Percentiles rank a stretch among this genome's conserved stretches.
These are phyloP conservation scores for Rambutsinella grinnellia DNA, from an alignment of 2,888 invertebrate species.

Conservation along the genomic window DNA sequence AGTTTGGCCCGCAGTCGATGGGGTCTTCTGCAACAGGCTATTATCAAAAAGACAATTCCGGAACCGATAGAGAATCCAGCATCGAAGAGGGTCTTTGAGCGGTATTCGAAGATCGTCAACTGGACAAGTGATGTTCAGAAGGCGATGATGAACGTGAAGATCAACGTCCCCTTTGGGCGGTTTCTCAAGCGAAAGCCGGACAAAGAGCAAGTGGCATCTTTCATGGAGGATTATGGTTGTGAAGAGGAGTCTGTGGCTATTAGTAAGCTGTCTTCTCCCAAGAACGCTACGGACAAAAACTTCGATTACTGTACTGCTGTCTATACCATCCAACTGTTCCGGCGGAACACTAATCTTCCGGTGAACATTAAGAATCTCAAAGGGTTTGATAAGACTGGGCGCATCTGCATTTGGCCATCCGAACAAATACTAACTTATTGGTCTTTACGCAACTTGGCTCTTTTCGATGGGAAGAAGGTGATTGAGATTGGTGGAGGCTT, in stretches of 20 bases:
- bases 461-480: slow-evolving; percentile 39
- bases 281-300: slow-evolving; percentile 2
- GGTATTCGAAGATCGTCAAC: slow-evolving; percentile 40
- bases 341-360: background rate
- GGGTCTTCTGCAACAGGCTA: slow-evolving; percentile 51
- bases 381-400: slow-evolving; percentile 52
- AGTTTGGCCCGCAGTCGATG: slow-evolving; percentile 50
- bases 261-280: background rate
- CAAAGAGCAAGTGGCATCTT: background rate
- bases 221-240: background rate
- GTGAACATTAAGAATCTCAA: slow-evolving; percentile 41
- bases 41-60: slow-evolving; percentile 51
- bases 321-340: slow-evolving; percentile 25
- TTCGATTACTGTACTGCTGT: slow-evolving; percentile 10
- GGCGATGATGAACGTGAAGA: slow-evolving; percentile 28
- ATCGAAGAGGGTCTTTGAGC: slow-evolving; percentile 54
- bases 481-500: slow-evolving; percentile 56
- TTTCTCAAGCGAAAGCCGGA: background rate
- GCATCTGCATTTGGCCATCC: slow-evolving; percentile 56
- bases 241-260: background rate
- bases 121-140: slow-evolving; percentile 36
- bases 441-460: slow-evolving; percentile 17
- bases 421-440: slow-evolving; percentile 52
- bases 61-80: slow-evolving; percentile 52
- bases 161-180: slow-evolving; percentile 10